phyloP scores from a whole-genome alignment of 2,797 vertebrate species.

The Ispidina picta region DNA sequence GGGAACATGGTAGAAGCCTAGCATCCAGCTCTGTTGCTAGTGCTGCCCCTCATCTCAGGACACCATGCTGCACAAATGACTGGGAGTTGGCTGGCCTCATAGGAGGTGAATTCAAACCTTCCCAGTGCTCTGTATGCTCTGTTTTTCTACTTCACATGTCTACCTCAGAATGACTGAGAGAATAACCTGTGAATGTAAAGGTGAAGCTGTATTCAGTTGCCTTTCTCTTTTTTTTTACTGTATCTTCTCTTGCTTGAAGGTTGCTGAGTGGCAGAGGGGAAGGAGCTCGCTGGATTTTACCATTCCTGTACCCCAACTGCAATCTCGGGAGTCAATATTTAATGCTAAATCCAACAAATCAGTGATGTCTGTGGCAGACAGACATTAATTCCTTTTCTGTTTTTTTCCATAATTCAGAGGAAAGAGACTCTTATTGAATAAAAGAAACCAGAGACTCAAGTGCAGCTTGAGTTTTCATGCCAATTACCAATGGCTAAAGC shows the following conservation, averaged over 20 bases:
- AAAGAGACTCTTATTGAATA: neutral
- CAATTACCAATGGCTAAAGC: neutral
- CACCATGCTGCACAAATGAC: rapidly evolving
- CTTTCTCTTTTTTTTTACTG: neutral
- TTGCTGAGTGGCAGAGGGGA: neutral
- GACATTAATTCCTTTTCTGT: neutral
- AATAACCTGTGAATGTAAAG: neutral
- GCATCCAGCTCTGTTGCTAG: neutral
- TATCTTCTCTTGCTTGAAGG: neutral
- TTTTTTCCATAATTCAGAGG: neutral
- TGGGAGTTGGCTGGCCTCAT: neutral
- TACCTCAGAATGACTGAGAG: neutral
- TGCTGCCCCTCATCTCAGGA: neutral
- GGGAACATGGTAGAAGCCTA: neutral
- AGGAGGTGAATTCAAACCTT: neutral
- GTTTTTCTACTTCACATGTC: neutral
- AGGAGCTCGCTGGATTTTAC: neutral
- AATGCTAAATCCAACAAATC: constrained; percentile 25
- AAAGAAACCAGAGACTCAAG: neutral
- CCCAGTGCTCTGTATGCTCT: neutral
- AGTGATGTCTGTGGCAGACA: neutral
- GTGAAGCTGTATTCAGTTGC: neutral
- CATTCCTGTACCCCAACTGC: neutral
- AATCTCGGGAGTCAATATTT: neutral
- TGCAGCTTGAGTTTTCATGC: neutral